phyloP scores from a whole-genome alignment of 2,113 vertebrate genomes.

The Ursus arctos region DNA sequence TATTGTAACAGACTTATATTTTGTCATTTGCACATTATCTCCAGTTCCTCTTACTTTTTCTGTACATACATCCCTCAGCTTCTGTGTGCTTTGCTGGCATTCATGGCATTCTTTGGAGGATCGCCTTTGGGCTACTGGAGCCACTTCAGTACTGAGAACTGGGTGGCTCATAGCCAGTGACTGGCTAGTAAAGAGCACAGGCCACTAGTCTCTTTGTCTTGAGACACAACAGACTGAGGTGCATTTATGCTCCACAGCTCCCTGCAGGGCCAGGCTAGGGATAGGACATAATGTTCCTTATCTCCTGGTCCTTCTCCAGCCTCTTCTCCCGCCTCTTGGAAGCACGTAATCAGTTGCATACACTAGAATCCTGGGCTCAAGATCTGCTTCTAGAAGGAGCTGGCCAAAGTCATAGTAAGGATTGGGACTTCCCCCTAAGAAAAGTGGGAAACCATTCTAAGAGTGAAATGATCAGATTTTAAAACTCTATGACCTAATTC shows the following conservation, averaged over 20 bases:
- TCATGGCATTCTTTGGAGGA: neutral
- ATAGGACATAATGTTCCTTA: neutral
- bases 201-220: neutral
- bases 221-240: neutral
- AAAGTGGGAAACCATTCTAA: neutral
- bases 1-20: neutral
- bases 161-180: neutral
- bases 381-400: neutral
- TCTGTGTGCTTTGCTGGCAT: neutral
- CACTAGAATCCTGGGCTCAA: neutral
- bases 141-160: neutral
- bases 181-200: neutral
- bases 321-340: neutral
- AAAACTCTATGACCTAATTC: neutral
- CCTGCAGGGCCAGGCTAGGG: neutral
- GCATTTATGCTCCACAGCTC: accelerated
- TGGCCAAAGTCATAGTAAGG: neutral
- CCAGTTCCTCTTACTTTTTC: neutral
- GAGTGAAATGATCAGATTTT: neutral
- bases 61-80: neutral
- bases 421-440: neutral
- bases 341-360: neutral
- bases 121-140: neutral
- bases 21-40: too few relatives aligned
- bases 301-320: neutral